A percentile compares a stretch with the other conserved stretches of the same genome.
These are phyloP conservation scores for Tachystola acroxantha DNA, from an alignment of 2,888 invertebrate species.

Conservation along the genomic window DNA sequence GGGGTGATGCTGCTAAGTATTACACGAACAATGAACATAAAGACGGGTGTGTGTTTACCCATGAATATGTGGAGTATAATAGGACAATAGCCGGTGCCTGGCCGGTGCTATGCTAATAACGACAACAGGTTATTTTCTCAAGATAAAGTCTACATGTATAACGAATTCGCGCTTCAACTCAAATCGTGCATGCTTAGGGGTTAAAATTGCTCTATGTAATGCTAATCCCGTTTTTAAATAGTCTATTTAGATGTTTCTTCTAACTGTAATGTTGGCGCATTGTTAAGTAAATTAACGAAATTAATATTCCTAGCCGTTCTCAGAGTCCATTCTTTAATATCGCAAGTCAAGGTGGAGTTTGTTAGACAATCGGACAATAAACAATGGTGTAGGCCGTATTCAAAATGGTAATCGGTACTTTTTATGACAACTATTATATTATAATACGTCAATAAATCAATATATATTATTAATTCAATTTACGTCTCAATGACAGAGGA, in stretches of 20 bases:
- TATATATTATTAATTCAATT: too few relatives aligned
- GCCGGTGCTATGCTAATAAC: slow-evolving; percentile 65
- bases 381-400: slow-evolving; percentile 9
- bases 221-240: slow-evolving; percentile 61
- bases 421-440: neutral
- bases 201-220: slow-evolving; percentile 21
- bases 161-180: slow-evolving; percentile 75
- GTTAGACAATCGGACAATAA: slow-evolving; percentile 9
- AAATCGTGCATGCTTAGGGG: slow-evolving; percentile 69
- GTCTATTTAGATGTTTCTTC: slow-evolving; percentile 68
- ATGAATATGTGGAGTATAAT: slow-evolving; percentile 70
- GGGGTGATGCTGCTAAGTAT: slow-evolving; percentile 75
- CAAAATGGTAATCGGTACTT: neutral
- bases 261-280: slow-evolving; percentile 46
- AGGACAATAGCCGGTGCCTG: slow-evolving; percentile 39
- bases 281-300: slow-evolving; percentile 64
- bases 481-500: too few relatives aligned
- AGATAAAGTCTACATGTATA: slow-evolving; percentile 73
- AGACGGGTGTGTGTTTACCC: slow-evolving; percentile 74
- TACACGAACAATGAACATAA: slow-evolving; percentile 66
- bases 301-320: slow-evolving; percentile 35
- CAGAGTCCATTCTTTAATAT: neutral
- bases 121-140: slow-evolving; percentile 66
- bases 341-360: neutral
- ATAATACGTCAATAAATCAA: too few relatives aligned